Evolutionary conservation across 2,113 vertebrate species (phyloP).

Genomic region (Oryzias woworae): DNA sequence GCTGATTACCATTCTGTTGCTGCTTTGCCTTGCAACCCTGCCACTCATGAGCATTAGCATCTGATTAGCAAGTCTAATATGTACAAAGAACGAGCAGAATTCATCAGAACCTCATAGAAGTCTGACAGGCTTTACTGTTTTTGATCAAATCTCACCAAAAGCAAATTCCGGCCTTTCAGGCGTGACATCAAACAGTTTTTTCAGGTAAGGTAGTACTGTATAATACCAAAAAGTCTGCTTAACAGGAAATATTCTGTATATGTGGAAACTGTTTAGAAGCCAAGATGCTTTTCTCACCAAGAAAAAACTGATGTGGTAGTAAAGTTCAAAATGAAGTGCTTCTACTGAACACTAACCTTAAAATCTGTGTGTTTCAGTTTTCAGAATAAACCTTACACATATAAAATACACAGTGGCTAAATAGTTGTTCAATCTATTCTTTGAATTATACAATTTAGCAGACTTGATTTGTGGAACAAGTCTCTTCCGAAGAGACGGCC

Average conservation of each 20-base stretch:
- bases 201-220: conserved; percentile 17
- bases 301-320: not conserved
- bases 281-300: conserved; percentile 34
- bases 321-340: not conserved
- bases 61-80: conserved; percentile 78
- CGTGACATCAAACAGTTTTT: conserved; percentile 21
- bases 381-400: not conserved
- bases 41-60: conserved; percentile 67
- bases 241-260: conserved; percentile 25
- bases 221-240: conserved; percentile 24
- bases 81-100: conserved; percentile 50
- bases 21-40: conserved; percentile 46
- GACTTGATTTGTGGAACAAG: conserved; percentile 27
- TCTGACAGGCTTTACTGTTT: conserved; percentile 37
- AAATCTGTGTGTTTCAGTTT: conserved; percentile 19
- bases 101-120: conserved; percentile 27
- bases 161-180: conserved; percentile 14
- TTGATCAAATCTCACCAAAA: conserved; percentile 43
- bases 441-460: not conserved
- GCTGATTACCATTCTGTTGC: conserved; percentile 73
- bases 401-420: conserved; percentile 1
- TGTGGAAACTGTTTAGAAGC: conserved; percentile 2
- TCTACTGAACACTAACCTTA: not conserved
- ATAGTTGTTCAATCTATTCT: conserved; percentile 9
- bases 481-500: conserved; percentile 22